These are phyloP conservation scores for Pampusana beccarii DNA, from an alignment of 2,113 vertebrate genomes.

Conservation along the genomic window DNA sequence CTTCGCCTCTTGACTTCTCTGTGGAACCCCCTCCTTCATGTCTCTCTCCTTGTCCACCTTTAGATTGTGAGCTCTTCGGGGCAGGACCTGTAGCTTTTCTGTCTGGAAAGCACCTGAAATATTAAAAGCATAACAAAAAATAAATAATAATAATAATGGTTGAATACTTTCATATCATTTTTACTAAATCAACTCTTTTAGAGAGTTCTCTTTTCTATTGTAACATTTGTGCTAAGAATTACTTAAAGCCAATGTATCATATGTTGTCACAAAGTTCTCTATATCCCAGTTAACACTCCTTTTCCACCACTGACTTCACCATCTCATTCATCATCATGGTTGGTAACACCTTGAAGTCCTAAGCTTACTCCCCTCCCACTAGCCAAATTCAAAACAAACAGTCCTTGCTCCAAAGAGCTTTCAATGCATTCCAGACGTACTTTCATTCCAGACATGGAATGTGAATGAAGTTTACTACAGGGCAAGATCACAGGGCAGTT, in stretches of 20 bases:
- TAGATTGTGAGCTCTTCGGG: conserved; percentile 58
- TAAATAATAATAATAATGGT: conserved; percentile 52
- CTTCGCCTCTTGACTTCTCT: background rate
- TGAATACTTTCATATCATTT: conserved; percentile 50
- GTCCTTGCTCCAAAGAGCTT: background rate
- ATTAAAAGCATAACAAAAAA: conserved; percentile 46
- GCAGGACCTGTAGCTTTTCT: conserved; percentile 51
- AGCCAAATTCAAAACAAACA: background rate
- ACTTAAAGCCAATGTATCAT: background rate
- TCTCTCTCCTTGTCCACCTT: background rate
- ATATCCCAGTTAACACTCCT: background rate
- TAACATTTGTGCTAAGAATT: background rate
- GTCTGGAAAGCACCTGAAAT: conserved; percentile 36
- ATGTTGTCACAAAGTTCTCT: background rate
- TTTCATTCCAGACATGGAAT: background rate
- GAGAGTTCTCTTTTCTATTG: background rate
- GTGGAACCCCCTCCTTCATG: background rate
- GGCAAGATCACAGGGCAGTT: background rate
- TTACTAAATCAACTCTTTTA: conserved; percentile 21
- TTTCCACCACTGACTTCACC: background rate
- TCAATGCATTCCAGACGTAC: background rate
- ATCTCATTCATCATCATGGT: background rate
- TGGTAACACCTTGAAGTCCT: background rate
- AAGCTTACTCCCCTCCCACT: background rate
- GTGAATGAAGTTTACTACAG: background rate